These are phyloP conservation scores for Poeciliopsis prolifica DNA, from an alignment of 2,113 vertebrate species.

Conservation along the genomic window DNA sequence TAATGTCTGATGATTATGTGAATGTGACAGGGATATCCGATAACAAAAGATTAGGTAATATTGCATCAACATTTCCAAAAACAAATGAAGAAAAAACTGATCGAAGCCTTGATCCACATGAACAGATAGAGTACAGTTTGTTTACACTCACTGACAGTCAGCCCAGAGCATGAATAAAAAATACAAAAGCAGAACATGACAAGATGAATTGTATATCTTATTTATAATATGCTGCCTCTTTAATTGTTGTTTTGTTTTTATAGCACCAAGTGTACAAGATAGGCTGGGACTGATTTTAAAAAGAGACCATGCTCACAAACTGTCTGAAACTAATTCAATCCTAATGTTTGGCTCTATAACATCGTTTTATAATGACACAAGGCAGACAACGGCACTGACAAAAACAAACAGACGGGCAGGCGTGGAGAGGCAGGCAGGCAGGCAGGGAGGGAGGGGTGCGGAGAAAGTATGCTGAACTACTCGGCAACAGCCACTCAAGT, in stretches of 20 bases:
- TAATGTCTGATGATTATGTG: neutral
- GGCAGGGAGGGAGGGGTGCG: slow-evolving; percentile 38
- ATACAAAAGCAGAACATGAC: neutral
- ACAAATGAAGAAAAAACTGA: slow-evolving; percentile 12
- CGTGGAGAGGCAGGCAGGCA: slow-evolving; percentile 44
- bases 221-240: neutral
- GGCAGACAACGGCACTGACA: slow-evolving; percentile 68
- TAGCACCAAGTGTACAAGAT: neutral
- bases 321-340: slow-evolving; percentile 19
- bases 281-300: neutral
- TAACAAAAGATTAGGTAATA: neutral
- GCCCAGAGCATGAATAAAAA: neutral
- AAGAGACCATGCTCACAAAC: slow-evolving; percentile 9
- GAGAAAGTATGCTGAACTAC: slow-evolving; percentile 78
- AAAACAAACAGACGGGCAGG: slow-evolving; percentile 76
- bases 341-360: slow-evolving; percentile 58
- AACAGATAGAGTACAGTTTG: slow-evolving; percentile 25
- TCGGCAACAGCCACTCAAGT: slow-evolving; percentile 84
- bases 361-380: slow-evolving; percentile 70
- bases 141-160: slow-evolving; percentile 32
- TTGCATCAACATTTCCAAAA: slow-evolving; percentile 1
- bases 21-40: neutral
- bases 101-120: slow-evolving; percentile 11
- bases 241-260: neutral
- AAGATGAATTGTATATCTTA: neutral